These are phyloP conservation scores for Ailurus styani DNA, from an alignment of 2,113 vertebrate species.

Conservation along the genomic window DNA sequence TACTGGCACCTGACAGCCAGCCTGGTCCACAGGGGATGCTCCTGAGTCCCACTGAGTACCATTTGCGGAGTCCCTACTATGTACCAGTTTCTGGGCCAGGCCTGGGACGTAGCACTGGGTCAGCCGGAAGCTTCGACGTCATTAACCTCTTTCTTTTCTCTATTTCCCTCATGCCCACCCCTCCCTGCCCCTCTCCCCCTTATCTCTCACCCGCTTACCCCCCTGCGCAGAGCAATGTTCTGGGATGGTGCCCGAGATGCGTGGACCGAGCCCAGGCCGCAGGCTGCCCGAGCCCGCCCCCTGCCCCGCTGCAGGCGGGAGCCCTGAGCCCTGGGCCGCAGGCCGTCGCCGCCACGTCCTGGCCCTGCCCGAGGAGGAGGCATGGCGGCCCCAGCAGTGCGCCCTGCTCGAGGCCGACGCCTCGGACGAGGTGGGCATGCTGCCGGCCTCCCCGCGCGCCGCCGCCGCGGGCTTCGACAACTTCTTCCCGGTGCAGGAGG, in stretches of 20 bases:
- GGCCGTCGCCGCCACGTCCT: conserved; percentile 79
- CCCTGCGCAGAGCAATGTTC: conserved; percentile 88
- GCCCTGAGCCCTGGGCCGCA: conserved; percentile 70
- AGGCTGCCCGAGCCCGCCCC: conserved; percentile 82
- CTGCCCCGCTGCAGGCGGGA: conserved; percentile 67
- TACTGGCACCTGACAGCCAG: not conserved
- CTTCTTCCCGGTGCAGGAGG: conserved; percentile 79
- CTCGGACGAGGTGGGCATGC: conserved; percentile 82
- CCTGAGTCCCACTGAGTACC: no score
- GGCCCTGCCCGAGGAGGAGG: conserved; percentile 86
- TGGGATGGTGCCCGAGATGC: conserved; percentile 84
- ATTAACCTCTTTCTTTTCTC: conserved; percentile 63
- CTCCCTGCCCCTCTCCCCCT: not conserved
- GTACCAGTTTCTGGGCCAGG: not conserved
- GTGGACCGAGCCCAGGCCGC: conserved; percentile 87
- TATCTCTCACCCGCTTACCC: not conserved
- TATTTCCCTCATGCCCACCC: conserved; percentile 23
- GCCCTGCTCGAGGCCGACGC: conserved; percentile 84
- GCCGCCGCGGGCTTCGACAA: conserved; percentile 84
- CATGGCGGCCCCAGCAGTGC: conserved; percentile 86
- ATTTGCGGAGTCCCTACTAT: not conserved
- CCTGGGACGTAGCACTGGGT: not conserved
- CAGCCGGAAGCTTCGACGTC: not conserved
- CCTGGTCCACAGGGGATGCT: not conserved
- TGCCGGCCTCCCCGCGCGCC: conserved; percentile 81